Conservation (phyloP, 2,888 invertebrate species). For the Blastobasis adustella region DNA sequence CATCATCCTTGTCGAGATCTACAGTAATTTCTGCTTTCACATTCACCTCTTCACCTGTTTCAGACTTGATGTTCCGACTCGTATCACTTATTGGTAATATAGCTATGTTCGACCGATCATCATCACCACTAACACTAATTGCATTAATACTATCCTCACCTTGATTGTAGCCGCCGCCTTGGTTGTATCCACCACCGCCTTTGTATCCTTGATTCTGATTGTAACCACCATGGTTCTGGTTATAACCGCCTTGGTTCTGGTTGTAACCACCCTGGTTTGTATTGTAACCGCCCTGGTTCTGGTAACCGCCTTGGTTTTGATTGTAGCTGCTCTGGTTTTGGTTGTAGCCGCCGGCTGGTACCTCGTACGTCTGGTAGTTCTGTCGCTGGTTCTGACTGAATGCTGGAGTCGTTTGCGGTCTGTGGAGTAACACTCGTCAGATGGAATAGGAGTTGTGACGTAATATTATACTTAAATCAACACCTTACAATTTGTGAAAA, state of each 20-base stretch:
- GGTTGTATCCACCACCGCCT: slow-evolving; percentile 10
- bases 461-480: too few species aligned
- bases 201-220: slow-evolving; percentile 13
- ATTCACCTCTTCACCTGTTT: too few species aligned
- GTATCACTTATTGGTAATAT: too few species aligned
- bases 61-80: too few species aligned
- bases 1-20: too few species aligned
- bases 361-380: slow-evolving; percentile 52
- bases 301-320: slow-evolving; percentile 9
- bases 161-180: slow-evolving; percentile 12
- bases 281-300: slow-evolving; percentile 10
- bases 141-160: slow-evolving; percentile 5
- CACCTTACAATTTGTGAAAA: too few species aligned
- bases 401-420: slow-evolving; percentile 40
- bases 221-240: slow-evolving; percentile 6
- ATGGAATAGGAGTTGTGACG: too few species aligned
- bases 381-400: slow-evolving; percentile 29
- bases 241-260: slow-evolving; percentile 15
- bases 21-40: too few species aligned
- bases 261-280: slow-evolving; percentile 11
- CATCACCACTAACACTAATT: too few species aligned
- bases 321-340: slow-evolving; percentile 19
- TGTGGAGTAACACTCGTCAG: slow-evolving; percentile 19
- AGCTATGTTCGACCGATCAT: too few species aligned
- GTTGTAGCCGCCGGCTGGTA: slow-evolving; percentile 48